Evolutionary conservation across 2,113 vertebrate species (phyloP), one percentile per base, ranked within the genome.

Genomic region (Alectura lathami): DNA sequence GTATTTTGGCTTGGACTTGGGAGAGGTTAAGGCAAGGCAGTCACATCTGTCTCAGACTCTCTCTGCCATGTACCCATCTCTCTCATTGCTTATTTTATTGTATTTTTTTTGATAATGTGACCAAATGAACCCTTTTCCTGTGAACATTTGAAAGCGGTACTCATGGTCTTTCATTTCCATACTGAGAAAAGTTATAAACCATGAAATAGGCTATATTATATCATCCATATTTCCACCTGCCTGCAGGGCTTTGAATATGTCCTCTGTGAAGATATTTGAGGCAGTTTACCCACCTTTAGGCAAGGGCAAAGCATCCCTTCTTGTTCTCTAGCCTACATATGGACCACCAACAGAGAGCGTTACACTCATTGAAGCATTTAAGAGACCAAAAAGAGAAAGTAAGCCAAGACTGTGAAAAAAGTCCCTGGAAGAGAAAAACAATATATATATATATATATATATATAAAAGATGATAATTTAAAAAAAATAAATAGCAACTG

Each of bases 101-200:
- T 51, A 57, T 54, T 10, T 88, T 77, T 88, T 73, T 74, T 50
- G 42, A 62, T 77, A 85, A 80, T 43, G 38, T 76, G 75, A 62
- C 68, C 79, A 92, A 86, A 92, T 67, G 63, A 93, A 63, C 29
- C 24, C 50, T 77, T 89, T 11, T 54, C 63, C 50, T 36, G 38
- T 59, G 57, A 83, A 50, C 0, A 1, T 87, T 69, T 84, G 54
- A 68, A 82, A 92, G 40, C 92, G 14, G 11, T 63, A 63, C 54
- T 92, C 2, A 4, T 67, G 16, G 15, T 50, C 87, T 91, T 69
- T 70, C 68, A 91, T 95, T 93, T 91, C 26, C 68, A 77, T 89
- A 42, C 72, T 88, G 82, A 89, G 92, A 80, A 79, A 91, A 94
- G 67, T 50, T 78, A 80, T 74, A 86, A 83, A n/a, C 82, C 93